Evolutionary conservation across 2,797 vertebrate species (phyloP), one percentile per base, ranked within the genome.

Genomic region (Phrynocephalus forsythii): DNA sequence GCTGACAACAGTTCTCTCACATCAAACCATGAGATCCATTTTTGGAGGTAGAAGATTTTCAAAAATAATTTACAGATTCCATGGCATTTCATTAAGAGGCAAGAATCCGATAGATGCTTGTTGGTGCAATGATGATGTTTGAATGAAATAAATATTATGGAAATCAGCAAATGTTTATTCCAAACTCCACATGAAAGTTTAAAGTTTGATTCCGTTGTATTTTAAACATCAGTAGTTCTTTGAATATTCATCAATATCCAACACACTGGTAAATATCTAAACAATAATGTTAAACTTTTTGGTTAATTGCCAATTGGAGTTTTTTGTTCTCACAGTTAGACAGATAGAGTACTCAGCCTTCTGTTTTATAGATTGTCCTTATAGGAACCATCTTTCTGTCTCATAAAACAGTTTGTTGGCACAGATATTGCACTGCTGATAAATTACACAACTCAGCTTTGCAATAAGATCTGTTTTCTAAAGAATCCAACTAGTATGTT

Each of bases 371-470:
- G 63, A 87, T 92, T 92, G 88, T 87, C 48, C 90, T 93, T 84
- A 38, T 63, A 88, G 90, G 90, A 91, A 71, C 79, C 90, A 79
- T 93, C 33, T 90, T 88, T 89, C 81, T 93, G 88, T 90, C 93
- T 91, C 90, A 89, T 94, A 90, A 93, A 94, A 71, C 73, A 91
- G 87, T 90, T 86, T 90, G 92, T 93, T 90, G 71, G 92, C 72
- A 89, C 88, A 87, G 91, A 92, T 94, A 90, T 85, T 90, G 48
- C 87, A 86, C 86, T 83, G n/a, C 73, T 92, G 89, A 91, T 91
- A 87, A 88, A 91, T 94, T 92, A 86, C 50, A 8, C 79, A 91
- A 75, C 76, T 88, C 86, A 78, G 50, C 67, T 87, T 79, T 93
- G 82, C 24, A 89, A 93, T 71, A 86, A 69, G 68, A 90, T 93